Evolutionary conservation across 2,113 vertebrate species (phyloP), one percentile per base, ranked within the genome.

Genomic region (Zootoca vivipara): DNA sequence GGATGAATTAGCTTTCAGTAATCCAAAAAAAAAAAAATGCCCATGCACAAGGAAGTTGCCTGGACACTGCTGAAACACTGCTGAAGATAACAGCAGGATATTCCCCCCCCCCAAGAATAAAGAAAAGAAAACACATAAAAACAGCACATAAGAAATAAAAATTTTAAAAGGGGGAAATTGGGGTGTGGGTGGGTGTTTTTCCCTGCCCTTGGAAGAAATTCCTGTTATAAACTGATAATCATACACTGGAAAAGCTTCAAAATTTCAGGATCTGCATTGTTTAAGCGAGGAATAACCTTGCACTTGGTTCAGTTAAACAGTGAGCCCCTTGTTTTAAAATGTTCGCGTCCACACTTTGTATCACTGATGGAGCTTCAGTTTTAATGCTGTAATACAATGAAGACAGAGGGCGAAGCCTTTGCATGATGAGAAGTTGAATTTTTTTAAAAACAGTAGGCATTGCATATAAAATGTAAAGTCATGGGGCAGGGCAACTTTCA

Each of bases 401-500:
- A 92, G 80, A 56, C 70, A 87, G 82, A 96, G 95, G 93, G 92
- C 92, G 92, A 95, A 96, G 89, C 90, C 95, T 97, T 93, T 96
- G 97, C 96, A 96, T 97, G 97, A 92, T 91, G 92, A 83, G 83
- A 95, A 88, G 85, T 84, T 88, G 86, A 82, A 78, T 92, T 95
- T 95, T 94, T 64, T 87, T 77, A n/a, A 73, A 33, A 73, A 33
- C 12, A 94, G 90, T 75, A 95, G 93, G 83, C 81, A 79, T 93
- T 93, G 77, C 87, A 75, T 94, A 95, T 86, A 88, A 0, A 1
- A 86, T 91, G 91, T 91, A 92, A 69, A 92, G 3, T 94, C 89
- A 94, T 94, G 94, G 93, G 93, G 93, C 92, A 86, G 88, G 92
- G 93, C 91, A 94, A 90, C 92, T 87, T 89, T 10, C 93, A 92